Evolutionary conservation across 2,888 invertebrate species (phyloP).

Genomic region (Luperina testacea): DNA sequence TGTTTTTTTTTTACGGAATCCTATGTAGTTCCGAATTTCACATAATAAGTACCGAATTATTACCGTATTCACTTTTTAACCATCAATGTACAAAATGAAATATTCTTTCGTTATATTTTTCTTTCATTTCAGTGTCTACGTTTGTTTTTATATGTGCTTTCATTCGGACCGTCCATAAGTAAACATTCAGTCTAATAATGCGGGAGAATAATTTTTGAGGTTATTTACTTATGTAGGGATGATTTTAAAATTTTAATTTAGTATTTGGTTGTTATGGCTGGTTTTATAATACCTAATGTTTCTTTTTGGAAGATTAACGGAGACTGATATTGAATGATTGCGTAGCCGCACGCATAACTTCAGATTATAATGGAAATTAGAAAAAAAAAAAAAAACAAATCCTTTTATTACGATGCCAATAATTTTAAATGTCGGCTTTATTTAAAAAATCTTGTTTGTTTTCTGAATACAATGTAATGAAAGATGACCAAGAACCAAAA

Average conservation of each 20-base stretch:
- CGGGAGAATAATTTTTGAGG: constrained; percentile 40
- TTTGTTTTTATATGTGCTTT: constrained; percentile 47
- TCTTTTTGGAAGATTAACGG: background rate
- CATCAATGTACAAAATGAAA: constrained; percentile 22
- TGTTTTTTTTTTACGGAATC: constrained; percentile 23
- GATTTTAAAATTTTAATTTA: constrained; percentile 56
- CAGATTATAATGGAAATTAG: background rate
- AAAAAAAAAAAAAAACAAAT: background rate
- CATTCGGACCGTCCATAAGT: constrained; percentile 33
- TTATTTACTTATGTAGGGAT: constrained; percentile 45
- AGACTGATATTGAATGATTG: background rate
- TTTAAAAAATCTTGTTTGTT: constrained; percentile 18
- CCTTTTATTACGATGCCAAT: background rate
- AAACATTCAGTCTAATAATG: constrained; percentile 50
- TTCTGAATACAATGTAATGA: constrained; percentile 18
- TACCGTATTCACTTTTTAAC: constrained; percentile 1
- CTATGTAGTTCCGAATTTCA: background rate
- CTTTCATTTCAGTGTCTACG: constrained; percentile 36
- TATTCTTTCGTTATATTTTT: constrained; percentile 44
- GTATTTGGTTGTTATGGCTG: constrained; percentile 4
- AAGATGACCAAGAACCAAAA: constrained; percentile 25
- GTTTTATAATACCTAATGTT: background rate
- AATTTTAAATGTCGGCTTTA: background rate
- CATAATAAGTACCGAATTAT: background rate
- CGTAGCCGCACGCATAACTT: background rate